Conservation (phyloP, 2,797 vertebrate genomes). For the Sebastolobus altivelis region DNA sequence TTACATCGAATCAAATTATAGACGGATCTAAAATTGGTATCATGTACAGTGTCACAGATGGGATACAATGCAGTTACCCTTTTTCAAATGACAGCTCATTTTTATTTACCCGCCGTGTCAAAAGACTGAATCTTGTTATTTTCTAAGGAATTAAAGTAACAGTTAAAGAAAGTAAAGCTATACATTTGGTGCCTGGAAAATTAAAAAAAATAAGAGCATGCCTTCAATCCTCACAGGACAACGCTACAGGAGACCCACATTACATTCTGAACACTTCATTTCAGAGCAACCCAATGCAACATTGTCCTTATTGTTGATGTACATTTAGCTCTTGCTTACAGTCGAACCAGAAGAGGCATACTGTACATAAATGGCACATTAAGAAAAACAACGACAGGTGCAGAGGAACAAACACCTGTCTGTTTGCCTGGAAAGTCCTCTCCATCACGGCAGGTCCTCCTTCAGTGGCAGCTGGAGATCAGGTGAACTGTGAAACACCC, state of each 20-base stretch:
- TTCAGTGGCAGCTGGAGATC: constrained; percentile 41
- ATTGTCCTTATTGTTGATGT: background rate
- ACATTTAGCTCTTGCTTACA: background rate
- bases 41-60: background rate
- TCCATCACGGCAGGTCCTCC: constrained; percentile 27
- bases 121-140: background rate
- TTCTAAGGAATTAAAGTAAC: constrained; percentile 1
- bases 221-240: background rate
- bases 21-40: constrained; percentile 30
- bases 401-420: constrained; percentile 21
- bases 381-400: constrained; percentile 10
- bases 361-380: background rate
- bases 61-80: background rate
- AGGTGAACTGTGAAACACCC: constrained; percentile 42
- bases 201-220: background rate
- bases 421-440: constrained; percentile 1
- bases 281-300: background rate
- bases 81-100: constrained; percentile 1
- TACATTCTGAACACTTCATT: background rate
- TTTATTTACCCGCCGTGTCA: background rate
- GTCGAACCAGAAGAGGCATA: background rate
- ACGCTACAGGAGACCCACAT: background rate
- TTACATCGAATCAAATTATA: constrained; percentile 41
- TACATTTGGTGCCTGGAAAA: background rate
- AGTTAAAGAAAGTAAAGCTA: background rate